These are phyloP conservation scores for Delichon dasypus DNA, from an alignment of 2,797 vertebrate species.

Conservation along the genomic window DNA sequence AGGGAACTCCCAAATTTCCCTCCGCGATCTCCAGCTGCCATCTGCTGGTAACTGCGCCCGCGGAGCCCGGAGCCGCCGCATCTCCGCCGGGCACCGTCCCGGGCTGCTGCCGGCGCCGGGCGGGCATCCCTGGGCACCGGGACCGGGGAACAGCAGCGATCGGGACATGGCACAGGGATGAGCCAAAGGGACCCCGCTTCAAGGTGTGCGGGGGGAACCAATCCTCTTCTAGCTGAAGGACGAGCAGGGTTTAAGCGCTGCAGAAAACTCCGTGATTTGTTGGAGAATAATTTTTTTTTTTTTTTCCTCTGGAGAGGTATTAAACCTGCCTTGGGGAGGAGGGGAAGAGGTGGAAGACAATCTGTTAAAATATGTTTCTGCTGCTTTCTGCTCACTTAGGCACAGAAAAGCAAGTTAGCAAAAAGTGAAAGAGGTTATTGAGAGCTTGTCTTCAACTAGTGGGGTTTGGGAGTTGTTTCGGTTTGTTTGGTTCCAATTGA, in stretches of 20 bases:
- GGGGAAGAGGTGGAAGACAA: neutral
- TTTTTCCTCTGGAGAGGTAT: neutral
- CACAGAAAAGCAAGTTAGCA: neutral
- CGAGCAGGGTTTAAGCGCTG: neutral
- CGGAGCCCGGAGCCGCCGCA: rapidly evolving
- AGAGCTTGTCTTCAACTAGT: neutral
- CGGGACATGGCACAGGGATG: neutral
- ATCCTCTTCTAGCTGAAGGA: rapidly evolving
- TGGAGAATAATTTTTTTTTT: neutral
- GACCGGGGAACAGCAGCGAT: rapidly evolving
- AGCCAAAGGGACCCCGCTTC: neutral
- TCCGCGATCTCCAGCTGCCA: constrained; percentile 64
- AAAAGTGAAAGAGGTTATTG: neutral
- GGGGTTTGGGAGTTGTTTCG: neutral
- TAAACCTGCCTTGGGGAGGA: neutral
- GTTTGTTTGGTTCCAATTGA: neutral
- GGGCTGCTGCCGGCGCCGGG: neutral
- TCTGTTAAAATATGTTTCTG: neutral
- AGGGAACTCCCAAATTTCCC: neutral
- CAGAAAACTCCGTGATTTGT: neutral
- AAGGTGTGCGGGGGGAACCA: rapidly evolving
- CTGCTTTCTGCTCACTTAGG: neutral
- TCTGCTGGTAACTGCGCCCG: constrained; percentile 24
- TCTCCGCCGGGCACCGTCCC: neutral
- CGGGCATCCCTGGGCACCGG: neutral